Percentiles rank a stretch among this genome's conserved stretches.
Evolutionary conservation across 1,140 invertebrate species (phyloP).

Genomic region (Nilaparvata lugens): DNA sequence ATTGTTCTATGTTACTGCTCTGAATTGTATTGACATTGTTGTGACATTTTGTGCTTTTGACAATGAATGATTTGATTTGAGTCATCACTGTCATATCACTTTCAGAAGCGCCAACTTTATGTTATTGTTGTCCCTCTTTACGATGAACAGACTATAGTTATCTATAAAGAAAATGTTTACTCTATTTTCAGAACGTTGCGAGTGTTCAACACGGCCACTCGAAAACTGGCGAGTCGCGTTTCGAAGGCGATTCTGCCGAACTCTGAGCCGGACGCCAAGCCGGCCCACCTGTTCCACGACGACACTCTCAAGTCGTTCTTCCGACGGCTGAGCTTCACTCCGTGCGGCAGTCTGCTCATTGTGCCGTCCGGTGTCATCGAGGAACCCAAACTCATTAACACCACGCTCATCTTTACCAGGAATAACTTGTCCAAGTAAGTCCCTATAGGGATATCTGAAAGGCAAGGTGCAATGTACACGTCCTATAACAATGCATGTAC

Average conservation of each 20-base stretch:
- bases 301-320: conserved; percentile 93
- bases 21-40: too few species aligned
- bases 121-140: too few species aligned
- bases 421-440: conserved; percentile 39
- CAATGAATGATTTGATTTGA: too few species aligned
- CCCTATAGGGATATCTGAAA: too few species aligned
- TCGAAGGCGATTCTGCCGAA: conserved; percentile 45
- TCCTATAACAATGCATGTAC: too few species aligned
- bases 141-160: too few species aligned
- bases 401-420: conserved; percentile 73
- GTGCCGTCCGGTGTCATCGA: conserved; percentile 70
- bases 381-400: conserved; percentile 54
- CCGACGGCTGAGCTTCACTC: conserved; percentile 75
- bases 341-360: conserved; percentile 79
- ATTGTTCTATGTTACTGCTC: too few species aligned
- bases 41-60: too few species aligned
- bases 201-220: conserved; percentile 58
- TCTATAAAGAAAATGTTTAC: too few species aligned
- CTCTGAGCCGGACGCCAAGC: conserved; percentile 39
- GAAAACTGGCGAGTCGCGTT: conserved; percentile 60
- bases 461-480: too few species aligned
- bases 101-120: too few species aligned
- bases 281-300: conserved; percentile 76
- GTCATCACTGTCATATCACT: too few species aligned
- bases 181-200: conserved; percentile 52